Percentiles rank a stretch among this genome's conserved stretches.
phyloP scores from a whole-genome alignment of 64 coral and sea anemone species.

The Catalaphyllia jardinei region DNA sequence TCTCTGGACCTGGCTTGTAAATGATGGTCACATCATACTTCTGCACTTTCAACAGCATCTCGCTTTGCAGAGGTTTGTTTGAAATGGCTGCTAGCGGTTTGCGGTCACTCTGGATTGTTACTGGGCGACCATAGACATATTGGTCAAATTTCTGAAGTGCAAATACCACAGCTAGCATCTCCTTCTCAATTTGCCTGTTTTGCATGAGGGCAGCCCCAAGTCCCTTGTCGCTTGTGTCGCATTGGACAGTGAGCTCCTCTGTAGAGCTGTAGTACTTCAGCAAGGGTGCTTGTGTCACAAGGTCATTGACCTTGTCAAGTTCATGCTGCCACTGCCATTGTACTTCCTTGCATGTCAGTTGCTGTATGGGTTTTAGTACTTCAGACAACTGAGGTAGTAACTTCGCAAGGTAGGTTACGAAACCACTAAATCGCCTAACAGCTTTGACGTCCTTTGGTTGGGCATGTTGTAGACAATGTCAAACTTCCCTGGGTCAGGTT shows the following conservation, averaged over 20 bases:
- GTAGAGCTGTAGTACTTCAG: conserved; percentile 25
- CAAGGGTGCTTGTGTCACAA: background rate
- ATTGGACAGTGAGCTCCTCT: conserved; percentile 38
- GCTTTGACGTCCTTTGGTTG: conserved; percentile 15
- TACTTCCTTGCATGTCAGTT: conserved; percentile 1
- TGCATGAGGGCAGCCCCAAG: conserved; percentile 29
- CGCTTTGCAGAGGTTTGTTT: too few relatives aligned
- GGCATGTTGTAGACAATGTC: background rate
- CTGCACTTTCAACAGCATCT: too few relatives aligned
- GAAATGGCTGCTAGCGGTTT: too few relatives aligned
- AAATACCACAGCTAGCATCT: conserved; percentile 2
- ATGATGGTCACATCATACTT: too few relatives aligned
- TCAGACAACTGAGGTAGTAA: conserved; percentile 2
- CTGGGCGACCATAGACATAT: too few relatives aligned
- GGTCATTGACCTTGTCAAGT: background rate
- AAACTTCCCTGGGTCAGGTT: conserved; percentile 39
- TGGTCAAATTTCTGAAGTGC: too few relatives aligned
- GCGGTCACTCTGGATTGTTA: too few relatives aligned
- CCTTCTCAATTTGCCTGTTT: conserved; percentile 40
- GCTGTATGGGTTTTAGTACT: background rate
- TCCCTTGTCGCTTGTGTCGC: conserved; percentile 38
- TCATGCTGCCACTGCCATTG: background rate
- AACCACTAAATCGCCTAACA: conserved; percentile 13
- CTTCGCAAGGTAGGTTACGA: conserved; percentile 35
- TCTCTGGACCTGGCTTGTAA: too few relatives aligned